phyloP scores from a whole-genome alignment of 2,888 invertebrate genomes.

The Hirtodrosophila cameraria region DNA sequence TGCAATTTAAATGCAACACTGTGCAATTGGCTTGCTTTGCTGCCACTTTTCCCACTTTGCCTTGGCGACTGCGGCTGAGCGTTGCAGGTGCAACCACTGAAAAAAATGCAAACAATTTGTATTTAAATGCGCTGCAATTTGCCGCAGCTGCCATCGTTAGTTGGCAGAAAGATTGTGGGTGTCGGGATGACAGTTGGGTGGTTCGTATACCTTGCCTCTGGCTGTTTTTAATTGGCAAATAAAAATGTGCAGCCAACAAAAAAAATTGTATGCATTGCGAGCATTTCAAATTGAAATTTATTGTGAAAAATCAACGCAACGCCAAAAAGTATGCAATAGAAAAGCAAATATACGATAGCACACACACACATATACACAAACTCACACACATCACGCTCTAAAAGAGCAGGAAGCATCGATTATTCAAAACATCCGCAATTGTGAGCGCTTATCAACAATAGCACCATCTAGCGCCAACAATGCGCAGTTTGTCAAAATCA shows the following conservation, averaged over 20 bases:
- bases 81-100: conserved; percentile 33
- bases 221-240: conserved; percentile 76
- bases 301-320: conserved; percentile 57
- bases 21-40: conserved; percentile 53
- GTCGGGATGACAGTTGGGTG: too few species aligned
- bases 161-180: not conserved
- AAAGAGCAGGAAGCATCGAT: conserved; percentile 70
- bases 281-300: conserved; percentile 62
- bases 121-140: conserved; percentile 71
- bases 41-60: conserved; percentile 14
- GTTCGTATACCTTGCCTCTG: conserved; percentile 29
- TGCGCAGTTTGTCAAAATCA: conserved; percentile 72
- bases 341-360: conserved; percentile 33
- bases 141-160: conserved; percentile 30
- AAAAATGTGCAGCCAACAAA: conserved; percentile 59
- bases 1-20: conserved; percentile 78
- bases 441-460: conserved; percentile 69
- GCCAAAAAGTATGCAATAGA: conserved; percentile 39
- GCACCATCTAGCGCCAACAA: conserved; percentile 67
- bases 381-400: conserved; percentile 6
- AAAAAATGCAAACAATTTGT: conserved; percentile 71
- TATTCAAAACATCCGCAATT: conserved; percentile 79
- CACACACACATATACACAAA: conserved; percentile 9
- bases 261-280: conserved; percentile 53
- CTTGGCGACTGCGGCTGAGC: conserved; percentile 9